phyloP scores from a whole-genome alignment of 2,113 vertebrate species.

The Pelmatolapia mariae region DNA sequence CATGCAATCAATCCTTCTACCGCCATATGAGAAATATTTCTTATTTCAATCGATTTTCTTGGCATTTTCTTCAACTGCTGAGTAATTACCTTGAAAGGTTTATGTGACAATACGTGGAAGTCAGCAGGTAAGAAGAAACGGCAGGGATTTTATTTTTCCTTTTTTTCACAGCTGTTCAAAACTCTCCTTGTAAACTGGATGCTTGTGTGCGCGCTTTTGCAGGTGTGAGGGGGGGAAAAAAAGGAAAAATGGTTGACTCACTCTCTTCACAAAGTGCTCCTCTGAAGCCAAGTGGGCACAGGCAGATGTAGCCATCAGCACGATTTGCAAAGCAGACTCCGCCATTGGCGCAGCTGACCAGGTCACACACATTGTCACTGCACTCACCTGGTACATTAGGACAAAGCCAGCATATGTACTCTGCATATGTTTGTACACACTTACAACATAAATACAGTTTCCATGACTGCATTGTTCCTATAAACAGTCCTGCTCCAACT shows the following conservation, averaged over 20 bases:
- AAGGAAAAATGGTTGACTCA: slow-evolving; percentile 61
- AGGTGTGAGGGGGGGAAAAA: neutral
- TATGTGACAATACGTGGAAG: neutral
- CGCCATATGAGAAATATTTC: neutral
- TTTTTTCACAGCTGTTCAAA: neutral
- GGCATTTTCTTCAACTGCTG: neutral
- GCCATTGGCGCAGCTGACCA: slow-evolving; percentile 81
- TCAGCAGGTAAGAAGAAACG: neutral
- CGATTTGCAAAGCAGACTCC: slow-evolving; percentile 81
- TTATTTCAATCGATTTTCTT: neutral
- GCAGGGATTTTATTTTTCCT: neutral
- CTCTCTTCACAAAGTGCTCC: slow-evolving; percentile 88
- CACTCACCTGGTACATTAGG: slow-evolving; percentile 80
- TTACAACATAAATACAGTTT: neutral
- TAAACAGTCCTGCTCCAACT: neutral
- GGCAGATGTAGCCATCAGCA: slow-evolving; percentile 87
- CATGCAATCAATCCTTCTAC: neutral
- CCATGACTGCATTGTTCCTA: neutral
- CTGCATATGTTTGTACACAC: neutral
- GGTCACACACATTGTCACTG: slow-evolving; percentile 84
- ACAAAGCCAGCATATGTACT: neutral
- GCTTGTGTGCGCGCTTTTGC: neutral
- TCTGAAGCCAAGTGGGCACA: slow-evolving; percentile 90
- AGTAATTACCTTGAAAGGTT: slow-evolving; percentile 15
- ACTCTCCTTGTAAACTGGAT: neutral